phyloP scores from a whole-genome alignment of 1,140 invertebrate species.

The Drosophila arizonae region DNA sequence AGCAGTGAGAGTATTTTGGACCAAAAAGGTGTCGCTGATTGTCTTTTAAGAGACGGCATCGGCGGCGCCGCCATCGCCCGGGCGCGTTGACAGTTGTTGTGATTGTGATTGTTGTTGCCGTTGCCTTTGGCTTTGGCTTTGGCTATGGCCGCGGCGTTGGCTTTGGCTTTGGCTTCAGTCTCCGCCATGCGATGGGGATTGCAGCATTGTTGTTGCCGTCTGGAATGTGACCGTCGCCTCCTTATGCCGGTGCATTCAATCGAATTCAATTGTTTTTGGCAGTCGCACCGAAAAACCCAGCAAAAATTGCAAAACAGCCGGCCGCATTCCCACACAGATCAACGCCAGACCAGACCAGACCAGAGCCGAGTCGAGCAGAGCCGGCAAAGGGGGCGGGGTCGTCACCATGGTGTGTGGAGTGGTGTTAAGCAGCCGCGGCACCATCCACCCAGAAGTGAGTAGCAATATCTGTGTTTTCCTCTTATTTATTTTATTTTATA shows the following conservation, averaged over 20 bases:
- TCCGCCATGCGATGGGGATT: conserved; percentile 5
- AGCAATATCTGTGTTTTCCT: conserved; percentile 19
- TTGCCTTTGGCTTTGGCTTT: conserved; percentile 40
- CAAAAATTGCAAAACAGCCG: conserved; percentile 70
- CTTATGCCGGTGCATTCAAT: conserved; percentile 79
- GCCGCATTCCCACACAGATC: conserved; percentile 71
- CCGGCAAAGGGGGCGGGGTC: background rate
- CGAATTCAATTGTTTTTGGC: conserved; percentile 81
- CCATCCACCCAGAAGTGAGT: conserved; percentile 35
- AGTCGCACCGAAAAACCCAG: conserved; percentile 46
- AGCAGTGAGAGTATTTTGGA: conserved; percentile 75
- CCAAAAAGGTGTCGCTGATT: conserved; percentile 82
- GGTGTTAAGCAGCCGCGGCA: conserved; percentile 5
- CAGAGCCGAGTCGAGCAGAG: background rate
- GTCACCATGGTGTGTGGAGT: background rate
- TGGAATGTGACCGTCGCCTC: conserved; percentile 68
- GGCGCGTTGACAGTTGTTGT: conserved; percentile 77
- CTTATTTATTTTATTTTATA: background rate
- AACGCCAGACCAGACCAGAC: conserved; percentile 14
- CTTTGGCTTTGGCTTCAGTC: background rate
- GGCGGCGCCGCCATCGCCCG: conserved; percentile 71
- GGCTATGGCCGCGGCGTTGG: conserved; percentile 6
- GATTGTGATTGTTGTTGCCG: conserved; percentile 77
- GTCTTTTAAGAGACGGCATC: conserved; percentile 80
- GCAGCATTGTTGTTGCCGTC: conserved; percentile 62